phyloP scores from a whole-genome alignment of 2,113 vertebrate species.

The Dunckerocampus dactyliophorus region DNA sequence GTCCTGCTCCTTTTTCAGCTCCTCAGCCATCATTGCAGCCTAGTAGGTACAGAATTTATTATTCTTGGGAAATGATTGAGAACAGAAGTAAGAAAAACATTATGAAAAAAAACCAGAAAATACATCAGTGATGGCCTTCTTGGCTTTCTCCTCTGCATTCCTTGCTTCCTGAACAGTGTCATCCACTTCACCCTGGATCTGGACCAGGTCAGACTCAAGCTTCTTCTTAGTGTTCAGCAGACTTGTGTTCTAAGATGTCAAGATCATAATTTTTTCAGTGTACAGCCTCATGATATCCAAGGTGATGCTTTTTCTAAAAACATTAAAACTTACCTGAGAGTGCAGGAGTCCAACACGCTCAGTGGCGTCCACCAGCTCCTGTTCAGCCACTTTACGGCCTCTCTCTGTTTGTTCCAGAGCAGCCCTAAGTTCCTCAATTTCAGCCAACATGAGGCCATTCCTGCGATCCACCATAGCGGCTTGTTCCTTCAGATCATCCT shows the following conservation, averaged over 20 bases:
- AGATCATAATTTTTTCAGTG: not conserved
- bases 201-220: slow-evolving; percentile 59
- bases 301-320: not conserved
- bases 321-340: slow-evolving; percentile 79
- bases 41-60: slow-evolving; percentile 5
- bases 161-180: slow-evolving; percentile 64
- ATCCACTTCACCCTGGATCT: slow-evolving; percentile 64
- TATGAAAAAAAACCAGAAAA: not conserved
- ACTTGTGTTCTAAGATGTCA: slow-evolving; percentile 51
- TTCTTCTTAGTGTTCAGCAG: slow-evolving; percentile 66
- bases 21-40: slow-evolving; percentile 85
- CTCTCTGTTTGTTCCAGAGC: slow-evolving; percentile 81
- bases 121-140: slow-evolving; percentile 88
- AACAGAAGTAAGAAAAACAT: not conserved
- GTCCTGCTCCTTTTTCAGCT: slow-evolving; percentile 87
- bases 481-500: slow-evolving; percentile 81
- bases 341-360: slow-evolving; percentile 80
- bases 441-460: slow-evolving; percentile 74
- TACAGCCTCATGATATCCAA: not conserved
- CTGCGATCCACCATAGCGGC: slow-evolving; percentile 81
- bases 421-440: slow-evolving; percentile 76
- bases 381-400: slow-evolving; percentile 77
- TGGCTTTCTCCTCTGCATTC: slow-evolving; percentile 90
- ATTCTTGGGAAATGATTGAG: not conserved
- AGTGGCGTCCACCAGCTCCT: slow-evolving; percentile 71